Conservation (phyloP, 64 coral and sea anemone genomes). For the Pachyseris speciosa region DNA sequence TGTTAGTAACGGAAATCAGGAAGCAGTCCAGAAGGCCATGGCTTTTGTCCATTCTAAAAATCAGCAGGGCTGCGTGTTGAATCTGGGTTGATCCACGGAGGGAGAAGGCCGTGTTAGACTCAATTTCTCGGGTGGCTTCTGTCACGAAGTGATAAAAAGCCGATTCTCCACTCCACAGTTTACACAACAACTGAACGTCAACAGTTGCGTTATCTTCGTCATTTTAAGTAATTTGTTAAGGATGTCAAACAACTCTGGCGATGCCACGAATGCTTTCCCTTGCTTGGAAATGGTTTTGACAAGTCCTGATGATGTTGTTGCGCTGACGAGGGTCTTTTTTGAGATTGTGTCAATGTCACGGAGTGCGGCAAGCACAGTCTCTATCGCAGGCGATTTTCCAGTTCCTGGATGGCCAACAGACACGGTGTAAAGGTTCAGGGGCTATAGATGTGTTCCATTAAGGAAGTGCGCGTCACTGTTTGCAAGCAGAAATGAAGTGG, state of each 20-base stretch:
- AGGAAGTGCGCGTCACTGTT: conserved; percentile 11
- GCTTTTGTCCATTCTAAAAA: conserved; percentile 48
- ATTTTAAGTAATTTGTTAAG: conserved; percentile 51
- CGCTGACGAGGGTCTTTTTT: conserved; percentile 16
- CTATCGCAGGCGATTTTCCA: conserved; percentile 39
- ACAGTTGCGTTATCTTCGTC: conserved; percentile 19
- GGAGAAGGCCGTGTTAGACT: conserved; percentile 1
- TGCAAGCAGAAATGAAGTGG: conserved; percentile 16
- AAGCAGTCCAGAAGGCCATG: conserved; percentile 53
- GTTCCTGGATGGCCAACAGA: conserved; percentile 54
- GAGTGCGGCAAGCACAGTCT: neutral
- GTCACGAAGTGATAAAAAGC: conserved; percentile 36
- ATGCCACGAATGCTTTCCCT: conserved; percentile 22
- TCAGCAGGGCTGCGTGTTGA: conserved; percentile 16
- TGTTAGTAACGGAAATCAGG: neutral
- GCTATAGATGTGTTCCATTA: conserved; percentile 22
- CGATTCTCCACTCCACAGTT: conserved; percentile 55
- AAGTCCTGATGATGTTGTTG: conserved; percentile 26
- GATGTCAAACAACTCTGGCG: conserved; percentile 30
- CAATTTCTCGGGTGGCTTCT: conserved; percentile 2
- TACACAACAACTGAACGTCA: conserved; percentile 34
- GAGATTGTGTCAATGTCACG: neutral
- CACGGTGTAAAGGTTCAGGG: conserved; percentile 37
- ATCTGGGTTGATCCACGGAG: conserved; percentile 40
- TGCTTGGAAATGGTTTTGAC: conserved; percentile 22